Evolutionary conservation across 2,113 vertebrate species (phyloP), one percentile per base, ranked within the genome.

Genomic region (Brachypodius melanocephalos): DNA sequence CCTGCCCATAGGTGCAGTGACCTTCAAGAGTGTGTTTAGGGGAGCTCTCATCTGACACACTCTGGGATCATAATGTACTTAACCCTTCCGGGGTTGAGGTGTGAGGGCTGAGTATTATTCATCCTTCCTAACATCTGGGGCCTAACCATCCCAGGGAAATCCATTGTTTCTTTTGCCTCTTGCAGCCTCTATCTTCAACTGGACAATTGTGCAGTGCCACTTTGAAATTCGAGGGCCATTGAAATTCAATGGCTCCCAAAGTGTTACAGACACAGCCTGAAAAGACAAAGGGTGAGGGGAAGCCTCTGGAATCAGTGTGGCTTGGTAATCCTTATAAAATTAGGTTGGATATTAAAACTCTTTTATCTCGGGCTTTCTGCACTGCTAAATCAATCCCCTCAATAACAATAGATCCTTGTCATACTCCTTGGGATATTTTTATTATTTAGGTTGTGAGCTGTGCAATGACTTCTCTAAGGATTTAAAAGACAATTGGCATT

Each of bases 271-370:
- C 54, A 48, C 45, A 68, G 42, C 68, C 90, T 96, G 89, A 86
- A 94, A 91, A 96, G 55, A 61, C 5, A 18, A 87, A 95, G 88
- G n/a, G 38, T 43, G 22, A 79, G 40, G 77, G 24, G 22, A 63
- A 74, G 32, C 43, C 49, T 84, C 32, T 58, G 69, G 72, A 93
- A 88, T 59, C 54, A 43, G 85, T 42, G 48, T 36, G 43, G 83
- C 85, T 97, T 90, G 80, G 82, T 95, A 96, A 96, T 96, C 96
- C 78, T 85, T 78, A 80, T 49, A 93, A 93, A 97, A 97, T 97
- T 91, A 94, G 91, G 68, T 93, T 94, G 80, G 74, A 95, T 94
- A 95, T 95, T 93, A 94, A 95, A 73, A 82, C 34, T 76, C 40
- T 85, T 95, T 89, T 77, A 72, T 77, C 17, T 2, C 34, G 76